Base-by-base conservation (phyloP, 1,140 invertebrate genomes). In the Bursaphelenchus mucronatus region DNA sequence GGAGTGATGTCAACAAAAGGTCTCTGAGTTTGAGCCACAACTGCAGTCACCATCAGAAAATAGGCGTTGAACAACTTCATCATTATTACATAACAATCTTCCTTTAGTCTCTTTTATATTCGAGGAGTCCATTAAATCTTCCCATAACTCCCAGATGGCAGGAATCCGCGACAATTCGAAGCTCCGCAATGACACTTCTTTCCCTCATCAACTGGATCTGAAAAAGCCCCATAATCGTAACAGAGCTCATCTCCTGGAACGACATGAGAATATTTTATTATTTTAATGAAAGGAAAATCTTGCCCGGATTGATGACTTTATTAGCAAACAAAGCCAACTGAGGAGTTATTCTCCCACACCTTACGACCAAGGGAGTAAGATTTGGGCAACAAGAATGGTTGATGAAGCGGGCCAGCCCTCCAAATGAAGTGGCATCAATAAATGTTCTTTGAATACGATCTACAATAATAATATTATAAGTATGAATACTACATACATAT, bases 361-460 rank as follows among this genome's bases (percentile, higher is more conserved):
- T 68, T 41, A 69, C 39, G 4, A 69, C 53, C 52, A 71, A 51
- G 17, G 53, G 57, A 40, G 45, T 19, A 9, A 69, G 68, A 90
- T 93, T 92, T 85, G 97, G 94, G 85, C 93, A 95, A 85, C 95
- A 99, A 83, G 92, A 94, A 82, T 99, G 96, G 85, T 99, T 99
- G 79, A 99, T 98, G 82, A 98, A 99, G 63, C 96, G 84, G 0
- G 95, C 94, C 65, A 98, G 86, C 13, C 9, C 58, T 49, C 10
- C 49, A 5, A 30, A 50, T 30, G 49, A 17, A 5, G 49, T 30
- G 15, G 56, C 62, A 66, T 64, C 56, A 64, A 64, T 64, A 66
- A 15, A 63, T 9, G 64, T 65, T 13, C 40, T 17, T 53, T 50
- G 8, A 15, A 44, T 43, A 17, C 30, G 13, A 17, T 47, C 58